Conservation (phyloP, 2,113 vertebrate genomes). For the Daphoenositta chrysoptera region DNA sequence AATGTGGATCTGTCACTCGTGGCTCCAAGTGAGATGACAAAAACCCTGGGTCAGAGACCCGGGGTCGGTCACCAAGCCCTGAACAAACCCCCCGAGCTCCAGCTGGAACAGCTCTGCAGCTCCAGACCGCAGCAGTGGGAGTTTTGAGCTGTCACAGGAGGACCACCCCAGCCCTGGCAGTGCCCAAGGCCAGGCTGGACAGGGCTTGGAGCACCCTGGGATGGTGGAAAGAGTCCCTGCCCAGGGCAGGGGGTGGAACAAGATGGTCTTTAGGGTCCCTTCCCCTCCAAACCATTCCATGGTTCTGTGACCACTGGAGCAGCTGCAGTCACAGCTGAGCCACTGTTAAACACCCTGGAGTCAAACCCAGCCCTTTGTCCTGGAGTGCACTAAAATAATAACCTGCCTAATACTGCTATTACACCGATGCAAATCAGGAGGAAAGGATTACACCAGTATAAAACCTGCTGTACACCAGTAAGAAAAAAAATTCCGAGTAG, state of each 20-base stretch:
- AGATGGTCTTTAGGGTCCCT: neutral
- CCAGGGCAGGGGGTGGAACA: neutral
- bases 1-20: neutral
- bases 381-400: neutral
- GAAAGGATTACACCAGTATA: neutral
- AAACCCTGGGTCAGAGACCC: neutral
- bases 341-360: neutral
- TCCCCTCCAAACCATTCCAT: neutral
- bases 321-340: neutral
- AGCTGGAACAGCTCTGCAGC: neutral
- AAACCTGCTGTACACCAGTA: neutral
- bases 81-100: fast-evolving
- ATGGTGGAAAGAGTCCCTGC: neutral
- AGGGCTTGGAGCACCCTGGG: neutral
- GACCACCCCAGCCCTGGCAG: neutral
- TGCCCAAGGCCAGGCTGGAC: neutral
- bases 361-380: neutral
- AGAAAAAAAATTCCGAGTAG: fast-evolving
- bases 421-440: neutral
- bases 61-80: neutral
- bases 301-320: neutral
- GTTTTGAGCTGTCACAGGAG: neutral
- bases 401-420: neutral
- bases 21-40: neutral
- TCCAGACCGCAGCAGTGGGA: neutral